Conservation (phyloP, 2,113 vertebrate genomes). For the Dasyornis broadbenti region DNA sequence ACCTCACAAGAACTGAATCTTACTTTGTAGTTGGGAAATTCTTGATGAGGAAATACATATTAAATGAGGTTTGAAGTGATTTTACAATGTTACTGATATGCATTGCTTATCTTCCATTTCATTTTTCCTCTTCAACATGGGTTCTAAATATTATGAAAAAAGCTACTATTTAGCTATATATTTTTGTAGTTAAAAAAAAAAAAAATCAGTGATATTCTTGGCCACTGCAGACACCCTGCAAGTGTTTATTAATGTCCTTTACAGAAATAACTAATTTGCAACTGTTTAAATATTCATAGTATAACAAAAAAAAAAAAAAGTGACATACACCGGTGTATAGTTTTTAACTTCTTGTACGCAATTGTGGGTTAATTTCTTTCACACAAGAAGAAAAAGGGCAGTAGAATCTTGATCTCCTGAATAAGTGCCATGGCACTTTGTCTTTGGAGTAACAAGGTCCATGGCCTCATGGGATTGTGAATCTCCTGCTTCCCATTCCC, state of each 20-base stretch:
- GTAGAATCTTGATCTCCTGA: not conserved
- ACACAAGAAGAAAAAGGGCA: not conserved
- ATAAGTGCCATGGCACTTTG: not conserved
- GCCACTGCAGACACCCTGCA: not conserved
- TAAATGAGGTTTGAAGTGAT: not conserved
- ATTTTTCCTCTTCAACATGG: not conserved
- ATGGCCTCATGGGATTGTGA: not conserved
- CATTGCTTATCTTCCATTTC: not conserved
- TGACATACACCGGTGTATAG: accelerated
- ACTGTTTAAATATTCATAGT: not conserved
- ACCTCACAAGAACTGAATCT: not conserved
- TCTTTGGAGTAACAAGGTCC: not conserved
- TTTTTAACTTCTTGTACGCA: not conserved
- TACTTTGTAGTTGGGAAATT: not conserved
- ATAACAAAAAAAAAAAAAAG: not conserved
- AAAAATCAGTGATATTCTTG: not conserved
- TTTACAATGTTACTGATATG: not conserved
- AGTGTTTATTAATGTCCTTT: not conserved
- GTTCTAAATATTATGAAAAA: not conserved
- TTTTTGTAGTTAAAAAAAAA: not conserved
- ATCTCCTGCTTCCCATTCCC: not conserved
- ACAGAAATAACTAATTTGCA: not conserved
- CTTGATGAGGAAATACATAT: not conserved
- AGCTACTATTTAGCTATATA: not conserved
- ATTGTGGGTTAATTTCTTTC: not conserved